Evolutionary conservation across 2,888 invertebrate species (phyloP).

Genomic region (Rosalia funebris): DNA sequence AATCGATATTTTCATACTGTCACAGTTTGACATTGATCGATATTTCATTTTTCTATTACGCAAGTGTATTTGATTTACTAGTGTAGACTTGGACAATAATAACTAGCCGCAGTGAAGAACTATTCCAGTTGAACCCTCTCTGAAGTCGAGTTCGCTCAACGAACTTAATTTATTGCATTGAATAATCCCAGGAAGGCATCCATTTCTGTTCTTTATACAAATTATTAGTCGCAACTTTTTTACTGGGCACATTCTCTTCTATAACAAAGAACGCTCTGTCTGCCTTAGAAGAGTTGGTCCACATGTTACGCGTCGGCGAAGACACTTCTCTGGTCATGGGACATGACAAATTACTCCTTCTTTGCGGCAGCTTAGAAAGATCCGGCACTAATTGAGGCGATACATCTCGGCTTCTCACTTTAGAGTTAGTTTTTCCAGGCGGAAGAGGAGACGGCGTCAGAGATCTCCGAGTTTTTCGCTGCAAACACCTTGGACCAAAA

Average conservation of each 20-base stretch:
- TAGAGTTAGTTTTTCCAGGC: not conserved
- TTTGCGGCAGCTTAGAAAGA: not conserved
- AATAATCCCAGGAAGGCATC: conserved; percentile 42
- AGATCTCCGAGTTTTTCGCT: conserved; percentile 7
- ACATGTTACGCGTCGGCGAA: conserved; percentile 11
- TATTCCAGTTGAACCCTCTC: too few species aligned
- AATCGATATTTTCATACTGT: too few species aligned
- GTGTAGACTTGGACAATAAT: not conserved
- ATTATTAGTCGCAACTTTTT: conserved; percentile 44
- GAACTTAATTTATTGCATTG: not conserved
- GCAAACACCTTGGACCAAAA: conserved; percentile 11
- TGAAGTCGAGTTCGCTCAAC: too few species aligned
- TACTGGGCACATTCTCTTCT: conserved; percentile 37
- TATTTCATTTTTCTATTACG: too few species aligned
- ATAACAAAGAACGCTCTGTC: conserved; percentile 52
- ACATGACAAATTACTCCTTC: not conserved
- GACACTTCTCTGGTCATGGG: conserved; percentile 2
- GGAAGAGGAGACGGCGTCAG: conserved; percentile 23
- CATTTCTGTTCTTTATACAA: conserved; percentile 41
- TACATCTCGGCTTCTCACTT: not conserved
- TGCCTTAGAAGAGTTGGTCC: conserved; percentile 29
- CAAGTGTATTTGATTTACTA: not conserved
- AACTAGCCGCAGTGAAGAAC: not conserved
- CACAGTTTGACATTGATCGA: too few species aligned
- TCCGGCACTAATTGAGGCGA: not conserved